Base-by-base conservation (phyloP, 2,888 invertebrate genomes). In the Liodrosophila aerea region DNA sequence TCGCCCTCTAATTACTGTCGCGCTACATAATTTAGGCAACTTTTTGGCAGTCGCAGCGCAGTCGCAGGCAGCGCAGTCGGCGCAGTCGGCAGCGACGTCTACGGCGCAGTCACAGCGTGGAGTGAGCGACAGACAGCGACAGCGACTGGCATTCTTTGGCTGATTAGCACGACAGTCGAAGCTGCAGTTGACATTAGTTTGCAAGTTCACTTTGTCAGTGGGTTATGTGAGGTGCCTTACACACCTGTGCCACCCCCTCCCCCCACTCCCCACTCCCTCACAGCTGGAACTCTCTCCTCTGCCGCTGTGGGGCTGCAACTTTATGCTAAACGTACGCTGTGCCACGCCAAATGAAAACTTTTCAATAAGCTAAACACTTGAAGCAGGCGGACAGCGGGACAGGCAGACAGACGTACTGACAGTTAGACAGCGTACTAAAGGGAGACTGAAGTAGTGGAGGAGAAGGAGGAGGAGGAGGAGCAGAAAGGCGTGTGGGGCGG, bases 341-440 rank as follows among this genome's bases (percentile, higher is more conserved):
- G n/a, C n/a, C 40, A 57, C 65, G 59, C 64, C 77, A 69, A 83
- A 73, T 82, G 80, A 65, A 78, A 80, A 80, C 69, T 80, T 80
- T 80, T 85, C 78, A 80, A 80, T 80, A 80, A 80, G 78, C 78
- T 83, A 85, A 85, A 85, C 78, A 80, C 78, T 80, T 83, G 47
- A 62, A 71, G 50, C 51, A 44, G 54, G 51, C 52, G 40, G 36
- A 27, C 11, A 12, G 37, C 29, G 46, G 45, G 63, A 69, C 57
- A 37, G 61, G 16, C 49, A 50, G 62, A 65, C 53, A 51, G 64
- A 60, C 58, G 49, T 54, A 65, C 61, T 60, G 73, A 64, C 73
- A 69, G 64, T 57, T 57, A 53, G 45, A 57, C 49, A 58, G 33
- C 15, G 34, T n/a, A n/a, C n/a, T n/a, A n/a, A n/a, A 15, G 31